A percentile compares a stretch with the other conserved stretches of the same genome.
Conservation (phyloP, 2,797 vertebrate species). For the Poecilia picta region DNA sequence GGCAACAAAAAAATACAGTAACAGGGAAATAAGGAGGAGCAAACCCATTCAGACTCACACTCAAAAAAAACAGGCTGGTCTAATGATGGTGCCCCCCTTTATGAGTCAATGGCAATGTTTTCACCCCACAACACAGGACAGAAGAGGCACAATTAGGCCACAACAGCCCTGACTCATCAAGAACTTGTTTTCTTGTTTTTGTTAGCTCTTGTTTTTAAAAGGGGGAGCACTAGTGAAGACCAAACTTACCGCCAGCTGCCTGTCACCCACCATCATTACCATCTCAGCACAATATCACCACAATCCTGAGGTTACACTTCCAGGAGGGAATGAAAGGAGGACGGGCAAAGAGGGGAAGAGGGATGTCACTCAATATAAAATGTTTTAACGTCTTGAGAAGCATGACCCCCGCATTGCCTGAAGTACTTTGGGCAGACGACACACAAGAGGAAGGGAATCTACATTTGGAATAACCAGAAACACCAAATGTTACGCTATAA, state of each 20-base stretch:
- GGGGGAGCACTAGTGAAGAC: conserved; percentile 77
- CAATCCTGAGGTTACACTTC: conserved; percentile 77
- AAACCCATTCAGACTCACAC: conserved; percentile 56
- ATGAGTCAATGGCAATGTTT: conserved; percentile 69
- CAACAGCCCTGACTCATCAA: conserved; percentile 69
- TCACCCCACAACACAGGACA: conserved; percentile 71
- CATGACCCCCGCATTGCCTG: conserved; percentile 50
- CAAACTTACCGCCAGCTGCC: conserved; percentile 77
- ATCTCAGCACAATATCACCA: conserved; percentile 81
- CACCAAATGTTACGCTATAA: conserved; percentile 23
- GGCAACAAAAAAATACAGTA: conserved; percentile 64
- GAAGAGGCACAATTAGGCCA: conserved; percentile 68
- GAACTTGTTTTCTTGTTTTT: conserved; percentile 36
- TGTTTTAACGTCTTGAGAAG: conserved; percentile 63
- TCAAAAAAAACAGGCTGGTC: conserved; percentile 69
- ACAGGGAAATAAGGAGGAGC: conserved; percentile 68
- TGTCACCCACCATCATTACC: conserved; percentile 84
- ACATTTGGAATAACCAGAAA: conserved; percentile 44
- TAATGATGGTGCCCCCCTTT: conserved; percentile 78
- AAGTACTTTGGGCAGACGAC: conserved; percentile 56
- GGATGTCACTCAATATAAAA: conserved; percentile 53
- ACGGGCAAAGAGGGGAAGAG: conserved; percentile 40
- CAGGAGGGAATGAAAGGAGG: conserved; percentile 58
- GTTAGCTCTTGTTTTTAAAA: conserved; percentile 34
- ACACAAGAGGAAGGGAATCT: conserved; percentile 57